Base-by-base conservation (phyloP, 2,888 invertebrate genomes). In the Sphecodes monilicornis region DNA sequence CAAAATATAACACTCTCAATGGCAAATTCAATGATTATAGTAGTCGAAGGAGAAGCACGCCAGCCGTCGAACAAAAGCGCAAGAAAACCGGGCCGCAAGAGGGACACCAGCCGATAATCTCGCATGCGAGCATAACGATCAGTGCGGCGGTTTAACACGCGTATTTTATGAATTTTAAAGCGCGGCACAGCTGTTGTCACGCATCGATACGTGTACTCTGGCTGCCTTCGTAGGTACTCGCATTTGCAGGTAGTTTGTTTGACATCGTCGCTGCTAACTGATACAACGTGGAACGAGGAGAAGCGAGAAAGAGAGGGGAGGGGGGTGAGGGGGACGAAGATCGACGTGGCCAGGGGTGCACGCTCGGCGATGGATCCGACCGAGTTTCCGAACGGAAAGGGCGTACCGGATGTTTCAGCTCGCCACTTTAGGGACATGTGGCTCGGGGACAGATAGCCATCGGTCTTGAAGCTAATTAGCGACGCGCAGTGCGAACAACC, bases 381-480 rank as follows among this genome's bases (percentile, higher is more conserved):
- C 72, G 75, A 41, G 76, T 82, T 64, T 87, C 78, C 86, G 72
- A 86, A 81, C 85, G 89, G 87, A 84, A 86, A 84, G 83, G 85
- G 80, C 86, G 83, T 84, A 91, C 93, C 93, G 93, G 93, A 93
- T 93, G 93, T 93, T 92, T 91, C 91, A 88, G 88, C 89, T 91
- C 91, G 88, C 91, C 91, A 89, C 91, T 92, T 91, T 92, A 90
- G 91, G 92, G 91, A 93, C 93, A 93, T 93, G 94, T 92, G 93
- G 92, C 90, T 75, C 90, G 91, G 60, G 60, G 88, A 91, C 90
- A 89, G 93, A 94, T 93, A 94, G 93, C 89, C 92, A 93, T 94
- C 93, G 93, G 89, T 92, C 92, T 92, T 90, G 89, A 91, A 88
- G 91, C 93, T 94, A 94, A 94, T 94, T 94, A 94, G 93, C 89